A percentile compares a stretch with the other conserved stretches of the same genome.
Conservation (phyloP, 2,888 invertebrate genomes). For the Spisula subtruncata region DNA sequence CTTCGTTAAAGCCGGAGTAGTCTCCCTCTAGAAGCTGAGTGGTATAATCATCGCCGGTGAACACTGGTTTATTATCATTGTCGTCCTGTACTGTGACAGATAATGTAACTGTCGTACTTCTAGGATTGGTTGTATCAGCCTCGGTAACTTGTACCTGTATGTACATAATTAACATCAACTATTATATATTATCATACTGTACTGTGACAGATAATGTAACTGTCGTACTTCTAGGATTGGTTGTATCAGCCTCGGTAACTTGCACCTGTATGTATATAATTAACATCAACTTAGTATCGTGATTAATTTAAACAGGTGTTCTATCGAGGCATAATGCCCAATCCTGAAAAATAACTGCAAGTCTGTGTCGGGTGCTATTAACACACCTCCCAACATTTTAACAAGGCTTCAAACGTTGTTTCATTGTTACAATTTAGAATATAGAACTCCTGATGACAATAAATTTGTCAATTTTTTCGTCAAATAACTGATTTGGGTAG, state of each 20-base stretch:
- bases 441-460: too few species aligned
- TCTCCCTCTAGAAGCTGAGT: constrained; percentile 68
- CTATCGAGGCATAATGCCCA: too few species aligned
- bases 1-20: constrained; percentile 53
- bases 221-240: constrained; percentile 62
- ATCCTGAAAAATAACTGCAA: too few species aligned
- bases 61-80: constrained; percentile 82
- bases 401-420: too few species aligned
- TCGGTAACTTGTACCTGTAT: constrained; percentile 80
- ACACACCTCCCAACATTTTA: too few species aligned
- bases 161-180: too few species aligned
- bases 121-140: constrained; percentile 62
- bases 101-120: constrained; percentile 64
- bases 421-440: too few species aligned
- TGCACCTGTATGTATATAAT: constrained; percentile 68
- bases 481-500: too few species aligned
- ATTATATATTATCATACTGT: constrained; percentile 80
- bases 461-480: too few species aligned
- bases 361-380: too few species aligned
- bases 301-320: too few species aligned
- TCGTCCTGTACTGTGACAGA: constrained; percentile 78
- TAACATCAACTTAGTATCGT: too few species aligned
- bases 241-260: constrained; percentile 75
- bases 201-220: constrained; percentile 75
- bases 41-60: constrained; percentile 69